Evolutionary conservation across 2,888 invertebrate genomes (phyloP).

Genomic region (Xylota segnis): DNA sequence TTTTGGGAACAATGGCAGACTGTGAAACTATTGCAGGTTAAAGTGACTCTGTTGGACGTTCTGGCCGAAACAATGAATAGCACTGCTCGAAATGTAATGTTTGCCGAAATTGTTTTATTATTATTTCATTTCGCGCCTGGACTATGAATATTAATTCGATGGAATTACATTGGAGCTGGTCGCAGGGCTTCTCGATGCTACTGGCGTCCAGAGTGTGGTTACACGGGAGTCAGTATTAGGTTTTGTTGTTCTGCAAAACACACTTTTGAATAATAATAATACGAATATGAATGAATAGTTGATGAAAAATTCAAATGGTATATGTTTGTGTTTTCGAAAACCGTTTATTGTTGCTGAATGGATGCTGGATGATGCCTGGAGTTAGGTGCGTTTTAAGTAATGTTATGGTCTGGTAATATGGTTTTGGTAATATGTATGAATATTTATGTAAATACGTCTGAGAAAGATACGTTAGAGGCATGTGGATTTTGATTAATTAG

Average conservation of each 20-base stretch:
- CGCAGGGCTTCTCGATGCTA: background rate
- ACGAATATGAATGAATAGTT: conserved; percentile 37
- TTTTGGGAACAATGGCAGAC: conserved; percentile 39
- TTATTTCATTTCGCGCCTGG: conserved; percentile 65
- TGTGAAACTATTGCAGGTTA: conserved; percentile 38
- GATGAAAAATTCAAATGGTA: conserved; percentile 21
- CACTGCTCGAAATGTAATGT: conserved; percentile 53
- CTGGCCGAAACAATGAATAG: conserved; percentile 5
- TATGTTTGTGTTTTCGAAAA: background rate
- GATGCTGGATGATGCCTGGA: background rate
- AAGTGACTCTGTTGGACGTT: conserved; percentile 1
- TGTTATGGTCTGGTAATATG: too few species aligned
- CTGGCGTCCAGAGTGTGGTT: background rate
- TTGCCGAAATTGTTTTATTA: conserved; percentile 73
- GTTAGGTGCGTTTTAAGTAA: background rate
- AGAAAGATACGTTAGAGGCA: too few species aligned
- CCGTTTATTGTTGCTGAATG: background rate
- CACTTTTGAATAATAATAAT: conserved; percentile 39
- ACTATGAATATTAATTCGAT: conserved; percentile 74
- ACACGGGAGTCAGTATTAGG: conserved; percentile 4
- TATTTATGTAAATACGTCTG: too few species aligned
- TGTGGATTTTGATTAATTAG: too few species aligned
- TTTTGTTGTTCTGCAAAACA: conserved; percentile 47
- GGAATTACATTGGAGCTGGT: conserved; percentile 29
- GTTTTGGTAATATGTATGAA: too few species aligned